Conservation (phyloP, 2,888 invertebrate genomes). For the Ormyrus labotus region DNA sequence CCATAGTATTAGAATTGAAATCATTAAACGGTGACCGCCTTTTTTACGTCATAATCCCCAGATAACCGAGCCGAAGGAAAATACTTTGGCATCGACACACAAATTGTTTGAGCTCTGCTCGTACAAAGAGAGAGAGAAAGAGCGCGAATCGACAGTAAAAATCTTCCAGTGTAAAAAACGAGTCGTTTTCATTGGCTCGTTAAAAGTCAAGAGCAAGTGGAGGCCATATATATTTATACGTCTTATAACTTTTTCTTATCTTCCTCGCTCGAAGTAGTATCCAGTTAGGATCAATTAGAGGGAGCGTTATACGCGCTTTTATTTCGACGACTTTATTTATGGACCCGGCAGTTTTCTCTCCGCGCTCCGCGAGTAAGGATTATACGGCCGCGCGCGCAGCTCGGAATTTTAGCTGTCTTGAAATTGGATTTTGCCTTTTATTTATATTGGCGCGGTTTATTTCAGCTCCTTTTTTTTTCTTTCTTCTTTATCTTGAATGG, state of each 20-base stretch:
- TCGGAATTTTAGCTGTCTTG: slow-evolving; percentile 11
- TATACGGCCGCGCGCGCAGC: not conserved
- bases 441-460: slow-evolving; percentile 8
- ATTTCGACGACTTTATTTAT: slow-evolving; percentile 33
- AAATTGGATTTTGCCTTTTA: slow-evolving; percentile 22
- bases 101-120: no score
- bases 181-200: not conserved
- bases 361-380: not conserved
- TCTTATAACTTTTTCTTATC: slow-evolving; percentile 9
- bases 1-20: no score
- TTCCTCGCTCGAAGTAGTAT: not conserved
- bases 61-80: no score
- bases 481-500: not conserved
- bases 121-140: no score
- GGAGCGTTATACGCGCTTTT: not conserved
- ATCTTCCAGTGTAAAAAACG: not conserved
- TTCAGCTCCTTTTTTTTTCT: not conserved
- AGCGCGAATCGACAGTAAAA: not conserved
- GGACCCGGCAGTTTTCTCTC: not conserved
- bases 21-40: no score
- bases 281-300: slow-evolving; percentile 34
- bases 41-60: no score
- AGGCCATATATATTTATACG: not conserved
- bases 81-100: no score
- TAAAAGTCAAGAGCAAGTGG: slow-evolving; percentile 8